Percentiles rank a stretch among this genome's conserved stretches.
phyloP scores from a whole-genome alignment of 2,888 invertebrate species.

The Microchrysa polita region DNA sequence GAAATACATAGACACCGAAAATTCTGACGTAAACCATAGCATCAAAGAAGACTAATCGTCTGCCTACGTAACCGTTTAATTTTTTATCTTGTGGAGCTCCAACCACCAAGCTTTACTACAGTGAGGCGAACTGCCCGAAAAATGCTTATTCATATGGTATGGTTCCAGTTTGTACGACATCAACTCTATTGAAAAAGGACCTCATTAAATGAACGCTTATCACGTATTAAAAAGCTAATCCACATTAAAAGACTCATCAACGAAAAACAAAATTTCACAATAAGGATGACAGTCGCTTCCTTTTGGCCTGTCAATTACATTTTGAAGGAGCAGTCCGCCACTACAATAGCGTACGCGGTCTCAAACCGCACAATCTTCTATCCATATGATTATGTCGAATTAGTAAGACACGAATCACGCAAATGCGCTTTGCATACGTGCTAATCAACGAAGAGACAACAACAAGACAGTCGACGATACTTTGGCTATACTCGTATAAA shows the following conservation, averaged over 20 bases:
- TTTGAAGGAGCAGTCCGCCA: not conserved
- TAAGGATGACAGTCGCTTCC: conserved; percentile 29
- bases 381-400: conserved; percentile 23
- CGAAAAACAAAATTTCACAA: not conserved
- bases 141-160: not conserved
- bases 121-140: not conserved
- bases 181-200: not conserved
- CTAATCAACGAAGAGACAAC: too few relatives aligned
- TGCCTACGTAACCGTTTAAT: too few relatives aligned
- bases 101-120: not conserved
- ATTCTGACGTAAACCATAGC: not conserved
- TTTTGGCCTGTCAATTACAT: not conserved
- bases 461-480: too few relatives aligned
- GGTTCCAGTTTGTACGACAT: not conserved
- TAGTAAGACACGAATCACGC: conserved; percentile 27
- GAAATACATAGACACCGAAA: not conserved
- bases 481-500: too few relatives aligned
- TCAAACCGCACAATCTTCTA: too few relatives aligned
- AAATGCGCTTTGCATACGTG: conserved; percentile 6
- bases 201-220: not conserved
- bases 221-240: not conserved
- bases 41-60: not conserved
- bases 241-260: not conserved
- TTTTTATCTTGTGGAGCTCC: too few relatives aligned
- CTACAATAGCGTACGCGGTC: not conserved